phyloP scores from a whole-genome alignment of 1,140 invertebrate species.

The Bombus cullumanus region DNA sequence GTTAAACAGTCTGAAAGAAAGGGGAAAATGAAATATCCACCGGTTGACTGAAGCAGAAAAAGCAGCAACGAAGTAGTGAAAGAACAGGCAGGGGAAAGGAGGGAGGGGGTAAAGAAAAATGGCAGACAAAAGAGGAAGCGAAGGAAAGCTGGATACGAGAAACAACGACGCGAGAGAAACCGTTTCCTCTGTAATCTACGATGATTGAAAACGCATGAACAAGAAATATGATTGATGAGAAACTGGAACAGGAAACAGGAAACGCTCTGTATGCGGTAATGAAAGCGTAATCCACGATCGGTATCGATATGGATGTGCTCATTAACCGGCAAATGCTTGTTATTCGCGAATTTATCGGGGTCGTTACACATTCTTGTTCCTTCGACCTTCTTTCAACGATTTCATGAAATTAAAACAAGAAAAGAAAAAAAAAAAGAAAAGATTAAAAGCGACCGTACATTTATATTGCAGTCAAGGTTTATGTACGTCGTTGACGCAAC shows the following conservation, averaged over 20 bases:
- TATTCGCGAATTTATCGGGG: neutral
- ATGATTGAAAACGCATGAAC: constrained; percentile 11
- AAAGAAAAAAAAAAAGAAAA: neutral
- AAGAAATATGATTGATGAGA: constrained; percentile 23
- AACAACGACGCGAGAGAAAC: constrained; percentile 10
- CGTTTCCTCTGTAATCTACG: constrained; percentile 10
- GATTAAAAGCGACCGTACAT: neutral
- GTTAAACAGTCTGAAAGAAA: constrained; percentile 5
- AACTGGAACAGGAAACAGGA: constrained; percentile 5
- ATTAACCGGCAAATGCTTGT: neutral
- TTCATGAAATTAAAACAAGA: no score
- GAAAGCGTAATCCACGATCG: neutral
- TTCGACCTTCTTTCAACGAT: neutral
- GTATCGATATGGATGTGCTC: neutral
- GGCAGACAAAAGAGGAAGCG: constrained; percentile 12
- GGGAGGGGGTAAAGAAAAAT: neutral
- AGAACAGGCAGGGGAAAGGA: neutral
- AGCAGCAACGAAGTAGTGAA: neutral
- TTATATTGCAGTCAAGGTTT: neutral
- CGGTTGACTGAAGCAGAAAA: constrained; percentile 14
- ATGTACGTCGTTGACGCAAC: neutral
- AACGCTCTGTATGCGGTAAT: neutral
- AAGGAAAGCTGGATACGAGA: constrained; percentile 30
- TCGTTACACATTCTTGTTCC: neutral
- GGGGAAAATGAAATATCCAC: constrained; percentile 14